Base-by-base conservation (phyloP, 2,888 invertebrate genomes). In the Tipula vernalis region DNA sequence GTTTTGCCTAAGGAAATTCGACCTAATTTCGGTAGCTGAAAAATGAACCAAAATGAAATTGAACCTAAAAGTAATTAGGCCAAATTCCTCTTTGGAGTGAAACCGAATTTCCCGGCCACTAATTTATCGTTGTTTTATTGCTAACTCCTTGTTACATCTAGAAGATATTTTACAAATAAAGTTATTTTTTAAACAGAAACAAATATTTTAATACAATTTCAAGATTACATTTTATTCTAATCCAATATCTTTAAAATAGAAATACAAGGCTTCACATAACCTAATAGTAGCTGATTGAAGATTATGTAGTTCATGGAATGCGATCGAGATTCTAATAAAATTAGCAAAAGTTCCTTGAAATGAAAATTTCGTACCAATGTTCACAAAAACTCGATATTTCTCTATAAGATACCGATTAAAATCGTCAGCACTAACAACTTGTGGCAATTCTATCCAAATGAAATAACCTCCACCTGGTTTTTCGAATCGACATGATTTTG, bases 401-500 rank as follows among this genome's bases (percentile, higher is more conserved):
- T 91, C 88, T 87, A 92, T 89, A 86, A 92, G 92, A 89, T 91
- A 92, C 39, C 89, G 88, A 5, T 92, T 89, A 87, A 93, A 92
- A n/a, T 91, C 89, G 0, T 86, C 85, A 0, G 91, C 91, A 89
- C 92, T 91, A 0, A 89, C 88, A 6, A 88, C 44, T 5, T 88
- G 86, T 0, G 94, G 94, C 83, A 94, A 89, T 87, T 90, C 90
- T 86, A 94, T 89, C 94, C 94, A 95, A 85, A 94, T 89, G 88
- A 94, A 95, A 88, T 93, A 95, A 10, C 94, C 94, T 1, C 94
- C 94, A 88, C 89, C 87, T 5, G 93, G 92, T 86, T 90, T 89
- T 1, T 89, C 87, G 88, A 92, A 92, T 0, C 88, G 89, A 88
- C 93, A 93, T 28, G 89, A 89, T 0, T 87, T 71, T 6, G 93